Evolutionary conservation across 2,113 vertebrate genomes (phyloP), one percentile per base, ranked within the genome.

Genomic region (Rhipidura dahli): DNA sequence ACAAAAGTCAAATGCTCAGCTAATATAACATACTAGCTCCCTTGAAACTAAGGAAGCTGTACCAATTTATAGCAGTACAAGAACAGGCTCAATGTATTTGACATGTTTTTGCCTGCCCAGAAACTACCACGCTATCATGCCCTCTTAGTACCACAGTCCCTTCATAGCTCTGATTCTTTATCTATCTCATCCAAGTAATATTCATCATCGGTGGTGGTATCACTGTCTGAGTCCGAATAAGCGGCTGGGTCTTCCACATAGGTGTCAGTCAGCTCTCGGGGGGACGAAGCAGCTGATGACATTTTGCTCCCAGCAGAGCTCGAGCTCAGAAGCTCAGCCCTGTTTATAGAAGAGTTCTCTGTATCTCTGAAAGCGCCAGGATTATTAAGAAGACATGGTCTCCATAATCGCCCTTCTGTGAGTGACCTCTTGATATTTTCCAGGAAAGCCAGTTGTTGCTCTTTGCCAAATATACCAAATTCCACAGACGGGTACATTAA

Each of bases 151-250:
- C 45, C 57, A 66, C 0, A 3, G 57, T 61, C 33, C 33, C 30
- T 65, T 98, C 96, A 99, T 1, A 99, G 96, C 96, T 98, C 98
- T 11, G 98, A 98, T 84, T 99, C 98, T 86, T 98, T 98, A 76
- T 98, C 98, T 33, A 83, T 87, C 98, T 98, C 97, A 89, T 99
- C 98, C 54, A 99, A 95, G 94, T 99, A 99, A 92, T 99, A 99
- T 75, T 99, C 99, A 47, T 99, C 99, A 72, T 99, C 99, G 0
- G 99, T 99, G 35, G 99, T 99, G 4, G 99, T 99, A 64, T 99
- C 99, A 3, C 98, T 98, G 96, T 98, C 98, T 3, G 98, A 98
- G 49, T 99, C 99, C 0, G 99, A 99, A 82, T 98, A 98, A 53
- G 96, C 93, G 6, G 93, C 53, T 96, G 81, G 60, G 76, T 98